Percentiles rank a stretch among this genome's conserved stretches.
These are phyloP conservation scores for Eilema depressum DNA, from an alignment of 2,888 invertebrate genomes.

Conservation along the genomic window DNA sequence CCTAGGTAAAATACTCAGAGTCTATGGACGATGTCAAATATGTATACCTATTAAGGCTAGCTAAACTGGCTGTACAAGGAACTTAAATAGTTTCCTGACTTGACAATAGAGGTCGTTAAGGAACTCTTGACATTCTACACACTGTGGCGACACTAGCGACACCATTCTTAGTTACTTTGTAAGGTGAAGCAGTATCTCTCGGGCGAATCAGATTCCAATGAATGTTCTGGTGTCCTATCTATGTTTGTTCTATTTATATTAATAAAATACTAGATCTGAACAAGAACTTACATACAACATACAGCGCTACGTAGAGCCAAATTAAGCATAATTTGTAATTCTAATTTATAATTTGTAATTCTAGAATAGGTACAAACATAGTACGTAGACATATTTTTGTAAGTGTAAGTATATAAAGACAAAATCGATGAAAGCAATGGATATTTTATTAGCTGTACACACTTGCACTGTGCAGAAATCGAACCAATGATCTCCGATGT, in stretches of 20 bases:
- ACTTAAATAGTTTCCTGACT: not conserved
- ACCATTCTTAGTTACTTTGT: not conserved
- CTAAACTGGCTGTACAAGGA: not conserved
- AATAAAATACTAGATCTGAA: too few species aligned
- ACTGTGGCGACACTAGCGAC: not conserved
- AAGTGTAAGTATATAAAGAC: too few species aligned
- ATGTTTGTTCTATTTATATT: not conserved
- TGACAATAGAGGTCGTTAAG: conserved; percentile 2
- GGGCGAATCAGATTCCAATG: not conserved
- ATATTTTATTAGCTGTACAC: too few species aligned
- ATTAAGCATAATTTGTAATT: too few species aligned
- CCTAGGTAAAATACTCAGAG: not conserved
- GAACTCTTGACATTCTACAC: conserved; percentile 2
- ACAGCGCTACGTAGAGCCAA: too few species aligned
- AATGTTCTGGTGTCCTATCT: not conserved
- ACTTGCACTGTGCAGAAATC: too few species aligned
- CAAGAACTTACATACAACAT: too few species aligned
- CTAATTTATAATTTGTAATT: too few species aligned
- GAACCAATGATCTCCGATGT: too few species aligned
- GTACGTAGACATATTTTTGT: too few species aligned
- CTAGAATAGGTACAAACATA: too few species aligned
- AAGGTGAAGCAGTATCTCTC: not conserved
- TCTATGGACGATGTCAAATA: not conserved
- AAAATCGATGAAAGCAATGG: too few species aligned
- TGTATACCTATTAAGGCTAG: not conserved